Evolutionary conservation across 2,113 vertebrate species (phyloP), one percentile per base, ranked within the genome.

Genomic region (Columbina picui): DNA sequence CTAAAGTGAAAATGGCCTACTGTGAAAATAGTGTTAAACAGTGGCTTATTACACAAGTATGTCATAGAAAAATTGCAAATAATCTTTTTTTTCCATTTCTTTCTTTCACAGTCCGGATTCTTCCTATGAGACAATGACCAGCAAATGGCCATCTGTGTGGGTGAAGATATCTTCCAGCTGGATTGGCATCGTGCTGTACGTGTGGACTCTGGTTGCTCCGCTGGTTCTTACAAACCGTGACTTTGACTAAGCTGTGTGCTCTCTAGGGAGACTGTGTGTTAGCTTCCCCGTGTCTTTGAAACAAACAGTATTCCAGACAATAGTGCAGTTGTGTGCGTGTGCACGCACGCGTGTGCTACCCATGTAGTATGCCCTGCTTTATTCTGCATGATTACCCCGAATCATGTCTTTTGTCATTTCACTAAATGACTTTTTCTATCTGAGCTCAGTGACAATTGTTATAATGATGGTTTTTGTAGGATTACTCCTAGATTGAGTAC

Each of bases 131-230:
- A 98, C 96, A 2, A 99, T 99, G 99, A 99, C 99, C 55, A 99
- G 99, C 97, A 99, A 98, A 47, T 99, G 99, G 99, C 99, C 99
- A 0, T 99, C 99, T 0, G 99, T 99, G 77, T 99, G 99, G 99
- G 99, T 99, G 98, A 99, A 99, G 98, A 99, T 99, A 63, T 99
- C 98, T 17, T 99, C 99, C 96, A 99, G 99, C 95, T 99, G 99
- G 99, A 99, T 99, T 87, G 99, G 99, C 96, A 98, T 99, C 1
- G 98, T 98, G 53, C 98, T 99, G 3, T 99, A 99, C 1, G 98
- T 99, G 70, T 99, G 99, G 99, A 99, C 99, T 27, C 98, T 99
- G 96, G 98, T 99, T 94, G 99, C 99, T 10, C 99, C 99, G 0
- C 98, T 99, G 93, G 99, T 99, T 93, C 98, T 99, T 18, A 99